Conservation (phyloP, 2,888 invertebrate genomes). For the Pachycephus smyrnensis region DNA sequence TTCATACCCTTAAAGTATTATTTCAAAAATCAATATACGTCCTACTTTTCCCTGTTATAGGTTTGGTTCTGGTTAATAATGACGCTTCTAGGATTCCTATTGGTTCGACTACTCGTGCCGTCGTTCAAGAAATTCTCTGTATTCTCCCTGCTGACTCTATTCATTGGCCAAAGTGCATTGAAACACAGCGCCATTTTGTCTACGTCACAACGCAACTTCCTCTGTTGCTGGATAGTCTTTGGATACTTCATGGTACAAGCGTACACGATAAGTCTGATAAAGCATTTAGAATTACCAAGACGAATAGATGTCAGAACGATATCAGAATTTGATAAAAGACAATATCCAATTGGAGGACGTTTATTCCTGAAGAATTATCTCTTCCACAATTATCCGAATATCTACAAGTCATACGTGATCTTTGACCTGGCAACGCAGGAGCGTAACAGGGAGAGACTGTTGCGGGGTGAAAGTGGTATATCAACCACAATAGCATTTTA, state of each 20-base stretch:
- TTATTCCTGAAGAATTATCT: not conserved
- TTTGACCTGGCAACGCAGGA: no score
- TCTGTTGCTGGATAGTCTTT: not conserved
- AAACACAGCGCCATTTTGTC: not conserved
- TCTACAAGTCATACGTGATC: not conserved
- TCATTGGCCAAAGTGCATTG: not conserved
- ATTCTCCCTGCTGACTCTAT: not conserved
- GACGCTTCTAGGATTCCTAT: not conserved
- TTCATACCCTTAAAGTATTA: not conserved
- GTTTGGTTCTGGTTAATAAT: not conserved
- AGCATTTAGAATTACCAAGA: not conserved
- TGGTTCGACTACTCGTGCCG: not conserved
- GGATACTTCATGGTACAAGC: constrained; percentile 7
- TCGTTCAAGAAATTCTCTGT: not conserved
- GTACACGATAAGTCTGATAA: constrained; percentile 11
- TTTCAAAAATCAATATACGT: no score
- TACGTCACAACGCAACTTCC: not conserved
- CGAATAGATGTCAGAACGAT: not conserved
- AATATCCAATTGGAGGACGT: not conserved
- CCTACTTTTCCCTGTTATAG: no score
- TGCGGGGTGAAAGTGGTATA: not conserved
- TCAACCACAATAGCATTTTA: not conserved
- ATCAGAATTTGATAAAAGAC: not conserved
- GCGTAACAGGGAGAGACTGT: not conserved
- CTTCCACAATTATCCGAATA: not conserved